Evolutionary conservation across 2,113 vertebrate species (phyloP).

Genomic region (Carollia perspicillata): DNA sequence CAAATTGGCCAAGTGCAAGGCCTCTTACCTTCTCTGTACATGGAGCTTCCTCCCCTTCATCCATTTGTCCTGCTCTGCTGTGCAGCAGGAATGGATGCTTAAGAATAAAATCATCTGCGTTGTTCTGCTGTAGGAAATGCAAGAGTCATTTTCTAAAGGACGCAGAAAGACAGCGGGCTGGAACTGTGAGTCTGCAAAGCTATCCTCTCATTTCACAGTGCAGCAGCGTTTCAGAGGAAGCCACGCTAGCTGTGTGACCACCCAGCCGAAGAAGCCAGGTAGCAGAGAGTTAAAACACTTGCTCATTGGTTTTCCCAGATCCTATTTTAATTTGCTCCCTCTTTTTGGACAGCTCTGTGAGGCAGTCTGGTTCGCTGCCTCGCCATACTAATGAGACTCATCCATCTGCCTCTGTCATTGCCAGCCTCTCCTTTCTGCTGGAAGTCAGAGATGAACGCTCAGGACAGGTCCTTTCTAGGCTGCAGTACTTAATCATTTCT

Average conservation of each 20-base stretch:
- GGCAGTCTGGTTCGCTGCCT: conserved; percentile 89
- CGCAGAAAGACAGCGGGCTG: not conserved
- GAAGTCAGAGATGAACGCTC: conserved; percentile 93
- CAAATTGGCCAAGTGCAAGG: not conserved
- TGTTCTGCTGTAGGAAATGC: conserved; percentile 52
- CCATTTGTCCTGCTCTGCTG: not conserved
- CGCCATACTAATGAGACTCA: conserved; percentile 92
- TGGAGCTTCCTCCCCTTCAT: not conserved
- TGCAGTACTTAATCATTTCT: conserved; percentile 93
- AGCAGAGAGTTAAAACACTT: conserved; percentile 87
- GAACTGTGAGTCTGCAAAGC: conserved; percentile 23
- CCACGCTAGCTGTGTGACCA: conserved; percentile 56
- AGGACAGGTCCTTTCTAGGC: conserved; percentile 92
- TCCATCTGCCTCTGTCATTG: conserved; percentile 92
- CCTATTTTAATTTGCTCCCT: conserved; percentile 88
- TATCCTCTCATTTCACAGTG: conserved; percentile 15
- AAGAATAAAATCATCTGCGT: conserved; percentile 52
- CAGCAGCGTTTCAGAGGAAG: conserved; percentile 57
- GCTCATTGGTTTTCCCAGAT: conserved; percentile 85
- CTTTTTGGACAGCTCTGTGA: conserved; percentile 89
- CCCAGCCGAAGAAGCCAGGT: conserved; percentile 77
- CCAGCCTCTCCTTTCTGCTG: conserved; percentile 90
- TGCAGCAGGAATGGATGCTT: conserved; percentile 41
- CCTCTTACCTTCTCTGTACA: not conserved
- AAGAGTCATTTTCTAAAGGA: conserved; percentile 47